Evolutionary conservation across 1,140 invertebrate species (phyloP), one percentile per base, ranked within the genome.

Genomic region (Drosophila bocki): DNA sequence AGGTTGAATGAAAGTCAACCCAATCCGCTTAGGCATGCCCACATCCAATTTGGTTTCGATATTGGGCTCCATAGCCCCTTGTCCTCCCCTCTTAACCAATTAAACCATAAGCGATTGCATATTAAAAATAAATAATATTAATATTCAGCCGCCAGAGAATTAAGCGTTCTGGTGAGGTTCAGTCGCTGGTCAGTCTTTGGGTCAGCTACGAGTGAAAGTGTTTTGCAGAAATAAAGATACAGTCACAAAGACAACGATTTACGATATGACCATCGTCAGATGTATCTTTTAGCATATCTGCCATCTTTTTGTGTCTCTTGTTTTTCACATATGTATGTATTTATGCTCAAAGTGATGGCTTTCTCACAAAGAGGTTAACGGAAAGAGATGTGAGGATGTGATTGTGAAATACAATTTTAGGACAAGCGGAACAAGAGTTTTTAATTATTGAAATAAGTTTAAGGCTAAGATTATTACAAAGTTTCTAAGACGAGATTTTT

Each of bases 1-100:
- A 88, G 77, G 80, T 78, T 88, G 81, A 80, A 84, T 65, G 84
- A 87, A 87, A 87, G 83, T 82, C 70, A 58, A 69, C 42, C 47
- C 54, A 64, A 82, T 45, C 79, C 68, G 76, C 70, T 76, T 78
- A 71, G 75, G 48, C 75, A 70, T 78, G 68, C 64, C 75, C 61
- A 39, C 42, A 78, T 61, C 67, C 45, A 51, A 72, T 59, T 72
- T 4, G 32, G 32, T 60, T 67, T 67, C 63, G 42, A 59, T 22
- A 19, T 22, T 22, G 22, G 19, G 19, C 19, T 5, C 45, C 8
- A 9, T 32, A 7, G n/a, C 22, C n/a, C 35, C 22, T 19, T 6
- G 26, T 2, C 15, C 29, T 39, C 39, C 32, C 37, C 22, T n/a
- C 13, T 29, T 15, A 35, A 17, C 67, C 69, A 72, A 74, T 72